phyloP scores from a whole-genome alignment of 2,888 invertebrate genomes.

The Drosophila pseudotakahashii region DNA sequence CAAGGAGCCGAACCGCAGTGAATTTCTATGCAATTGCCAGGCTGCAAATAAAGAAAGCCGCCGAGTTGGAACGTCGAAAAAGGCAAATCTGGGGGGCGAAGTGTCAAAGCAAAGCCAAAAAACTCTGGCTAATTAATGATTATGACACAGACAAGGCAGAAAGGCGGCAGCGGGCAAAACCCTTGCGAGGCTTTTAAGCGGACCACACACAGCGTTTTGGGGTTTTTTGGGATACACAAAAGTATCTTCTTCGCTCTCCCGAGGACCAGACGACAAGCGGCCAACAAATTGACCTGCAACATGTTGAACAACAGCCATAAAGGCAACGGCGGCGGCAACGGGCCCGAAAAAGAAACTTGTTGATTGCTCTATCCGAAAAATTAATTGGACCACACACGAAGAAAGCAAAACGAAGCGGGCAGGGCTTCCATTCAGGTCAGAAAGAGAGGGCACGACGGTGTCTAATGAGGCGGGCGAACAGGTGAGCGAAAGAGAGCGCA shows the following conservation, averaged over 20 bases:
- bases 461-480: conserved; percentile 42
- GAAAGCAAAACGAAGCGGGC: conserved; percentile 40
- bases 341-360: conserved; percentile 63
- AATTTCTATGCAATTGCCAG: conserved; percentile 27
- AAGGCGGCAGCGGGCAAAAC: conserved; percentile 5
- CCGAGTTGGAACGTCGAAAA: conserved; percentile 5
- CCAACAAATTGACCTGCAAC: conserved; percentile 76
- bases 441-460: conserved; percentile 22
- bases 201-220: conserved; percentile 32
- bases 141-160: conserved; percentile 51
- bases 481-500: conserved; percentile 42
- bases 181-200: conserved; percentile 21
- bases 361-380: conserved; percentile 77
- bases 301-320: conserved; percentile 71
- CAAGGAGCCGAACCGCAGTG: conserved; percentile 32
- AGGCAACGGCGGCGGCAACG: conserved; percentile 47
- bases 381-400: conserved; percentile 76
- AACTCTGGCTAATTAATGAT: conserved; percentile 66
- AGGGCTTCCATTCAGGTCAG: background rate
- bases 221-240: conserved; percentile 11
- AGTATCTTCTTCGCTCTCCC: background rate
- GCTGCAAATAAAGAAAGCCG: conserved; percentile 34
- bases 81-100: conserved; percentile 27
- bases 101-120: conserved; percentile 29
- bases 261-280: conserved; percentile 51